Evolutionary conservation across 2,113 vertebrate genomes (phyloP).

Genomic region (Dicaeum eximium): DNA sequence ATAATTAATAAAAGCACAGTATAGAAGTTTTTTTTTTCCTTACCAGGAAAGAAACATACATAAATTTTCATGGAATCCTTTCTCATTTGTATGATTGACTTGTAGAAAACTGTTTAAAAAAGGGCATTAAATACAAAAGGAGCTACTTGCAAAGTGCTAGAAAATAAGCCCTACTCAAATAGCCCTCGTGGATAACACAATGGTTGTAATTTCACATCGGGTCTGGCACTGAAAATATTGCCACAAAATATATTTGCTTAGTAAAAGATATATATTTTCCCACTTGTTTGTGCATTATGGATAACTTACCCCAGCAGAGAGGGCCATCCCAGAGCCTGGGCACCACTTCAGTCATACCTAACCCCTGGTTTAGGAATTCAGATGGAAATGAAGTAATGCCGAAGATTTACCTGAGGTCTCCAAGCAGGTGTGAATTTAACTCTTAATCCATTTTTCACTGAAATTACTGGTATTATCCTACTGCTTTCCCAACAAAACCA

Average conservation of each 20-base stretch:
- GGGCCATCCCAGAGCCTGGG: background rate
- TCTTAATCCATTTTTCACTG: background rate
- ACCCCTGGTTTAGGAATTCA: background rate
- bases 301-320: background rate
- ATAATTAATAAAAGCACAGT: background rate
- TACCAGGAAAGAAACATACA: background rate
- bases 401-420: background rate
- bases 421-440: background rate
- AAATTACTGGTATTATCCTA: background rate
- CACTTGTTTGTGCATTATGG: background rate
- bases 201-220: background rate
- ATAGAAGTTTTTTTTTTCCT: background rate
- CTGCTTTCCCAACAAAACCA: background rate
- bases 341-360: background rate
- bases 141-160: background rate
- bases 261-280: background rate
- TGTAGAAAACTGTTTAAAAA: background rate
- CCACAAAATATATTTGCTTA: background rate
- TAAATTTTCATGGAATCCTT: background rate
- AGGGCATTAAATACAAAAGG: background rate
- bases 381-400: background rate
- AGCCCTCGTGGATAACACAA: background rate
- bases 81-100: background rate
- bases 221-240: background rate
- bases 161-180: background rate